Base-by-base conservation (phyloP, 2,113 vertebrate species). In the Neotoma lepida region DNA sequence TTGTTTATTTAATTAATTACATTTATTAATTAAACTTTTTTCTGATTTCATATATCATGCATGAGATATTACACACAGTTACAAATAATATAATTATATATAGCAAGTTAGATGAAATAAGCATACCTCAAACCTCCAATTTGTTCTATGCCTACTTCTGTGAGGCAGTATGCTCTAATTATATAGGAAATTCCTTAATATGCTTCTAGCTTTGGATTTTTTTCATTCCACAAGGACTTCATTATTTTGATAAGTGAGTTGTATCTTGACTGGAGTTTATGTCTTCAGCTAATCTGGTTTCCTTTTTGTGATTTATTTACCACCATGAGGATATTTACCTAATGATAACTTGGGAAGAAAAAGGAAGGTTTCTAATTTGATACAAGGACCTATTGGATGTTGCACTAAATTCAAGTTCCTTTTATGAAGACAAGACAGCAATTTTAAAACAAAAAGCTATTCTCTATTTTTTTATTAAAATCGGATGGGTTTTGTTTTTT, bases 21-120 rank as follows among this genome's bases (percentile, higher is more conserved):
- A 44, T 46, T 82, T 58, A 54, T 10, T 88, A 88, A 92, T 44
- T 81, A 68, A 58, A 58, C 10, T 63, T 56, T 73, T 90, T 93
- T 86, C 51, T 86, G 39, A 77, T 95, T 93, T 88, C 4, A 74
- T 78, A 56, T n/a, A 70, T 64, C 88, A 51, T 2, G 15, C 84
- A 84, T 85, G 44, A 82, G 4, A 10, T n/a, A 39, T 94, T 85
- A 95, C 3, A 89, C 20, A 86, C 24, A 66, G 89, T 88, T 94
- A 28, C 17, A 89, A 87, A 82, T 89, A n/a, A 22, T 46, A 54
- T 94, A 66, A 87, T 82, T 76, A 64, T 26, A 84, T 35, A 17
- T 4, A 89, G 10, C 49, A 93, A 92, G 6, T 94, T 81, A 86
- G 68, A 76, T 82, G n/a, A 44, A 86, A 88, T 89, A 93, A 95